Percentiles rank a stretch among this genome's conserved stretches.
Conservation (phyloP, 1,140 invertebrate genomes). For the Cyclargus thomasi region DNA sequence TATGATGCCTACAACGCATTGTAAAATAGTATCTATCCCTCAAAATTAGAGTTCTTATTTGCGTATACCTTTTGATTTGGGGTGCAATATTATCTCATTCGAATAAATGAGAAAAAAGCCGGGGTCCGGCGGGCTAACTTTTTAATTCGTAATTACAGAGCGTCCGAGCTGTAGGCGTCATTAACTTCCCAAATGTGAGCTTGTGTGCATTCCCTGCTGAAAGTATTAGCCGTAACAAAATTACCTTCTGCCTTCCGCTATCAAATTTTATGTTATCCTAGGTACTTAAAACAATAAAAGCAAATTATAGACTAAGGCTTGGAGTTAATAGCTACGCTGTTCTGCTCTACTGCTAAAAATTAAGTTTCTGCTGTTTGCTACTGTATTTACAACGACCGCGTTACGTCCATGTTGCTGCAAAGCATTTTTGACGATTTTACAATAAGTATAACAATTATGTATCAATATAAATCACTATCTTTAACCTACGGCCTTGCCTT, state of each 20-base stretch:
- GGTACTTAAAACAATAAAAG: not conserved
- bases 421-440: too few species aligned
- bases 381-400: too few species aligned
- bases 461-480: too few species aligned
- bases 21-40: constrained; percentile 36
- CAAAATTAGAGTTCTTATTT: constrained; percentile 24
- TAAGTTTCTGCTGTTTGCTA: too few species aligned
- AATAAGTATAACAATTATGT: too few species aligned
- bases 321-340: too few species aligned
- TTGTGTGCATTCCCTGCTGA: constrained; percentile 37
- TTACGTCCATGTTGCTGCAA: too few species aligned
- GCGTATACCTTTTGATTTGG: constrained; percentile 36
- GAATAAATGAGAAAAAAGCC: constrained; percentile 70
- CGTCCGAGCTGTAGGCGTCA: constrained; percentile 68
- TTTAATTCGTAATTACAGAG: constrained; percentile 74
- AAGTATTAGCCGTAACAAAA: constrained; percentile 40
- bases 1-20: constrained; percentile 12
- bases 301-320: not conserved
- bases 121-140: constrained; percentile 64
- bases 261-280: not conserved
- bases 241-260: constrained; percentile 23
- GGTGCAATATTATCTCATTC: constrained; percentile 68
- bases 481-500: too few species aligned
- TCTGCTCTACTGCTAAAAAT: too few species aligned
- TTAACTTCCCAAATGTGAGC: constrained; percentile 64